These are phyloP conservation scores for Pomacea canaliculata DNA, from an alignment of 2,888 invertebrate genomes.

Conservation along the genomic window DNA sequence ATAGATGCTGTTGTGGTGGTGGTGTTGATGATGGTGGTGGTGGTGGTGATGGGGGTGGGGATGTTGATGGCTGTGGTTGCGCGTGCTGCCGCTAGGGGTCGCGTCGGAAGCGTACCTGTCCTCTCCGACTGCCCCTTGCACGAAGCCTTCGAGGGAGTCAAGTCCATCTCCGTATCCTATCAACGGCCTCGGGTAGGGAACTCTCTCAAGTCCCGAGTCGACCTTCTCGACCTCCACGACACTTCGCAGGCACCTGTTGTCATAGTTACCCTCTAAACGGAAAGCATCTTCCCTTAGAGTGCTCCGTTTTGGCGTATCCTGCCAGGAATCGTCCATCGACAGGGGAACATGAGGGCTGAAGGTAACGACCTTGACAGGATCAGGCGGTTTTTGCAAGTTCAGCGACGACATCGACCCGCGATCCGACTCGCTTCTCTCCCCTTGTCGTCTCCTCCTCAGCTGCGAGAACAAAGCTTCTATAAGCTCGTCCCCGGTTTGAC, in stretches of 20 bases:
- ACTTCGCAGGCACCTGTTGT: neutral
- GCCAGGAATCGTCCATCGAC: constrained; percentile 18
- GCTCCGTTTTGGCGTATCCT: neutral
- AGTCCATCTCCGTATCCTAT: constrained; percentile 6
- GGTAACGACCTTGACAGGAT: constrained; percentile 14
- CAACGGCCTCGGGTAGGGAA: neutral
- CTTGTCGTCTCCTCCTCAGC: constrained; percentile 22
- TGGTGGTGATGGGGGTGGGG: neutral
- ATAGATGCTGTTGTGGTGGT: constrained; percentile 11
- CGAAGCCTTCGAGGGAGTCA: neutral
- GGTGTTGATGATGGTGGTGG: neutral
- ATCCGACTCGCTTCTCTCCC: neutral
- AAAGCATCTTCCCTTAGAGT: neutral
- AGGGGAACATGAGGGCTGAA: constrained; percentile 21
- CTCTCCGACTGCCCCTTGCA: neutral
- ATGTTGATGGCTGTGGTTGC: neutral
- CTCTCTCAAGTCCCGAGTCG: neutral
- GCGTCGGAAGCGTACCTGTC: neutral
- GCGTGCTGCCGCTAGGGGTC: neutral
- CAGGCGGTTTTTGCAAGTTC: neutral
- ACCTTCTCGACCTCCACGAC: neutral
- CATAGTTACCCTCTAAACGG: neutral
- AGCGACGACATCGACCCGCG: neutral
- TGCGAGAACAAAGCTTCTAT: constrained; percentile 32
- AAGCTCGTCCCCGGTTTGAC: constrained; percentile 50